These are phyloP conservation scores for Troides oblongomaculatus DNA, from an alignment of 2,888 invertebrate species.

Conservation along the genomic window DNA sequence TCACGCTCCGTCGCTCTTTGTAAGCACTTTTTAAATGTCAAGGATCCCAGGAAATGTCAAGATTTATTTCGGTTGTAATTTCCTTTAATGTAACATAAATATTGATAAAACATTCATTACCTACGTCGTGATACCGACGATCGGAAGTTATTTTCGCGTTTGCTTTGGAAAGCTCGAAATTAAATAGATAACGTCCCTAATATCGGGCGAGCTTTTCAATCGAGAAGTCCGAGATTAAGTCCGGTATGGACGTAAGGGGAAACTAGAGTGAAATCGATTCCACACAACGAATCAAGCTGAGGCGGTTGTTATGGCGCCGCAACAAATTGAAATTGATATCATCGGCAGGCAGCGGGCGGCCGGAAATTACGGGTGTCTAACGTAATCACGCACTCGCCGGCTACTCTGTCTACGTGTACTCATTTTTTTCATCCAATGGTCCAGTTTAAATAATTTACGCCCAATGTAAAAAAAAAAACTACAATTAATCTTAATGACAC, in stretches of 20 bases:
- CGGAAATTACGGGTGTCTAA: constrained; percentile 78
- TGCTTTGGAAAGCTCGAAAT: constrained; percentile 13
- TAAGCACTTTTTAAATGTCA: constrained; percentile 19
- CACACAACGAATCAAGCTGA: constrained; percentile 69
- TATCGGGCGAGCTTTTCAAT: constrained; percentile 55
- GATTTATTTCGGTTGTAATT: constrained; percentile 14
- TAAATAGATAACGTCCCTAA: constrained; percentile 32
- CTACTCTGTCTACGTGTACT: not conserved
- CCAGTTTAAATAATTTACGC: not conserved
- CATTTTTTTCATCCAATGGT: not conserved
- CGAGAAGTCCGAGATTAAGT: constrained; percentile 68
- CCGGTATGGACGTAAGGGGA: constrained; percentile 71
- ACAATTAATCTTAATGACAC: constrained; percentile 29
- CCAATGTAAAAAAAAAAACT: constrained; percentile 1
- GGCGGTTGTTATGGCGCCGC: constrained; percentile 70
- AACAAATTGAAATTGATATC: constrained; percentile 80
- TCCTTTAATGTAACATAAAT: constrained; percentile 5
- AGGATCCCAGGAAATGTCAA: constrained; percentile 17
- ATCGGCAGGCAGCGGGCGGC: constrained; percentile 69
- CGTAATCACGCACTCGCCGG: constrained; percentile 69
- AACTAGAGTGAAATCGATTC: constrained; percentile 73
- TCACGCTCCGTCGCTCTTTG: constrained; percentile 21
- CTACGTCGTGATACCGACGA: not conserved
- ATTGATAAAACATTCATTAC: not conserved
- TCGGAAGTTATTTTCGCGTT: not conserved